phyloP scores from a whole-genome alignment of 2,888 invertebrate genomes.

The Spialia ferax region DNA sequence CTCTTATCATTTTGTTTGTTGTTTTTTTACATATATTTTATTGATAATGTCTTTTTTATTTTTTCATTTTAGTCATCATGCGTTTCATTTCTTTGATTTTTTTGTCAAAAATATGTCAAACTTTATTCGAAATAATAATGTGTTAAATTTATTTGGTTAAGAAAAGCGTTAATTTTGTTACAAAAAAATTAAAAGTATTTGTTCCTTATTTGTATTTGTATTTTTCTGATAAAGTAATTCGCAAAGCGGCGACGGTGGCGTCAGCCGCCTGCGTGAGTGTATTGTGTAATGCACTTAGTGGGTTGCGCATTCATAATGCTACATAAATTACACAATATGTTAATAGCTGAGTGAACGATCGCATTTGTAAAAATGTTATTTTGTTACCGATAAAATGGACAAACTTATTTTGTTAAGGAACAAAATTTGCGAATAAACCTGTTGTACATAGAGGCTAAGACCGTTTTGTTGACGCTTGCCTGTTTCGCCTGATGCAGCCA shows the following conservation, averaged over 20 bases:
- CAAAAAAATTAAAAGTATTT: conserved; percentile 14
- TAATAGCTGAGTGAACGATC: too few relatives aligned
- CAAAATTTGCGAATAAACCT: not conserved
- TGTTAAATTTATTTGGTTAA: conserved; percentile 4
- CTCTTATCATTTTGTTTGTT: conserved; percentile 29
- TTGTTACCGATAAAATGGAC: not conserved
- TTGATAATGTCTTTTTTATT: conserved; percentile 17
- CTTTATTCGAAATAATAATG: conserved; percentile 14
- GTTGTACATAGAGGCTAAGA: conserved; percentile 17
- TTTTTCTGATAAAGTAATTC: not conserved
- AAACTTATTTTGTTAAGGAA: not conserved
- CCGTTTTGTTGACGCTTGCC: conserved; percentile 7
- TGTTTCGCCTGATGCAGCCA: not conserved
- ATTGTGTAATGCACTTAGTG: not conserved
- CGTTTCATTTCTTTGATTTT: conserved; percentile 1
- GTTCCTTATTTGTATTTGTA: conserved; percentile 11
- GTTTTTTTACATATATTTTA: conserved; percentile 36
- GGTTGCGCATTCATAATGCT: too few relatives aligned
- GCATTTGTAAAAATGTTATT: not conserved
- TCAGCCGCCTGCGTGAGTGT: not conserved
- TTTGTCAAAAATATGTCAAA: not conserved
- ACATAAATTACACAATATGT: too few relatives aligned
- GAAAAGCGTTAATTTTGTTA: conserved; percentile 7
- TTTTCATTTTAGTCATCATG: conserved; percentile 10
- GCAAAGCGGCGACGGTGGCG: not conserved